A percentile compares a stretch with the other conserved stretches of the same genome.
Conservation (phyloP, 2,113 vertebrate species). For the Centropristis striata region DNA sequence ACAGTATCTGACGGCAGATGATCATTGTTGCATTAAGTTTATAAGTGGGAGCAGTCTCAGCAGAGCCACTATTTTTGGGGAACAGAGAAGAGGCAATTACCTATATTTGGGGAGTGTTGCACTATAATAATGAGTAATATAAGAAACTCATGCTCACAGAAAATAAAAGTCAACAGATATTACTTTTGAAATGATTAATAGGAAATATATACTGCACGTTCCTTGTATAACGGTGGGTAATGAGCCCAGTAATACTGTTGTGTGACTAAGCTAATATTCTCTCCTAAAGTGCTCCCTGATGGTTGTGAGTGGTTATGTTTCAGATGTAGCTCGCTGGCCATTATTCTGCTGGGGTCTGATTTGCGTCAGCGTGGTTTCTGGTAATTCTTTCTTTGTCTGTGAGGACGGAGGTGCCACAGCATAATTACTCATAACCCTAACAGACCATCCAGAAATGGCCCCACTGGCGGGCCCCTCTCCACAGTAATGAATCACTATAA, state of each 20-base stretch:
- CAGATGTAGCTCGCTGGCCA: conserved; percentile 44
- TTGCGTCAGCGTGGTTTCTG: conserved; percentile 32
- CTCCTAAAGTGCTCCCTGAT: conserved; percentile 58
- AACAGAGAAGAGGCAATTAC: conserved; percentile 54
- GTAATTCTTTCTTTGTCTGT: conserved; percentile 25
- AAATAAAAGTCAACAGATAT: conserved; percentile 70
- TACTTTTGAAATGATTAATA: conserved; percentile 73
- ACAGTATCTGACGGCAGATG: conserved; percentile 26
- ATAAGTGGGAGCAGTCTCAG: conserved; percentile 42
- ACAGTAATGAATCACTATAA: conserved; percentile 63
- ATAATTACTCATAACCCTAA: conserved; percentile 64
- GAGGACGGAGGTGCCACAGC: conserved; percentile 32
- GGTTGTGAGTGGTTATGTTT: conserved; percentile 40
- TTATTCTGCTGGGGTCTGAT: conserved; percentile 52
- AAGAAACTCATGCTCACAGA: conserved; percentile 46
- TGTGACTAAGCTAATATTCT: conserved; percentile 70
- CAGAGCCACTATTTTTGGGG: conserved; percentile 41
- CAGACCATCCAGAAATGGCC: conserved; percentile 33
- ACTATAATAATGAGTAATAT: conserved; percentile 65
- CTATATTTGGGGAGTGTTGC: conserved; percentile 46
- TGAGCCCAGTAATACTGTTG: conserved; percentile 71
- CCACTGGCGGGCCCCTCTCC: conserved; percentile 13
- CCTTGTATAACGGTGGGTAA: conserved; percentile 67
- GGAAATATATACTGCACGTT: conserved; percentile 47
- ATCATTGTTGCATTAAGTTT: conserved; percentile 43